phyloP scores from a whole-genome alignment of 2,797 vertebrate genomes.

The Pipistrellus pygmaeus region DNA sequence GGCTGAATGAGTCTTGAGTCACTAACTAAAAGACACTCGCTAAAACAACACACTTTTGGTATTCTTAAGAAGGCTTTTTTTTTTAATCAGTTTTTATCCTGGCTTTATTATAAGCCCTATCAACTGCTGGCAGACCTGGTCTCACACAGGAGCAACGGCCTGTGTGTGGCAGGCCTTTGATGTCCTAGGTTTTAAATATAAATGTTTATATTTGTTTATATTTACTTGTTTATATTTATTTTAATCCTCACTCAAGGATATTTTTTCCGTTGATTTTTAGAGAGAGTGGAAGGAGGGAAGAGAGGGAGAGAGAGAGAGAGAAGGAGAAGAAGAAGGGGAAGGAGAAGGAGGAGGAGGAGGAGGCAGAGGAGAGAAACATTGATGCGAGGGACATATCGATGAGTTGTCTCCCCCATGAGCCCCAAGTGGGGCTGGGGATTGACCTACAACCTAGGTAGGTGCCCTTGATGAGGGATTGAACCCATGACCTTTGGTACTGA shows the following conservation, averaged over 20 bases:
- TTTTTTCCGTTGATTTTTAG: neutral
- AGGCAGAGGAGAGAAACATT: neutral
- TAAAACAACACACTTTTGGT: neutral
- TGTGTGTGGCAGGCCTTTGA: neutral
- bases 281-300: neutral
- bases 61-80: neutral
- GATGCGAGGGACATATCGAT: neutral
- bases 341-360: too few relatives aligned
- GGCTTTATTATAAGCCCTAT: neutral
- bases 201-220: too few relatives aligned
- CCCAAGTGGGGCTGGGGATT: too few relatives aligned
- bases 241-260: neutral
- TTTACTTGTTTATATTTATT: neutral
- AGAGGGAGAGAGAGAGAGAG: too few relatives aligned
- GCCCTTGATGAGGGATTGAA: too few relatives aligned
- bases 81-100: neutral
- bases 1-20: conserved; percentile 34
- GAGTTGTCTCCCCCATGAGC: too few relatives aligned
- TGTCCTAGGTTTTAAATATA: neutral
- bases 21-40: neutral
- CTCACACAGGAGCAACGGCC: neutral
- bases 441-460: too few relatives aligned
- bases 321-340: too few relatives aligned
- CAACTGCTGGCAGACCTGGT: neutral
- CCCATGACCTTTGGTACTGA: neutral